A percentile compares a stretch with the other conserved stretches of the same genome.
Conservation (phyloP, 2,888 invertebrate species). For the Gandaritis pyraliata region DNA sequence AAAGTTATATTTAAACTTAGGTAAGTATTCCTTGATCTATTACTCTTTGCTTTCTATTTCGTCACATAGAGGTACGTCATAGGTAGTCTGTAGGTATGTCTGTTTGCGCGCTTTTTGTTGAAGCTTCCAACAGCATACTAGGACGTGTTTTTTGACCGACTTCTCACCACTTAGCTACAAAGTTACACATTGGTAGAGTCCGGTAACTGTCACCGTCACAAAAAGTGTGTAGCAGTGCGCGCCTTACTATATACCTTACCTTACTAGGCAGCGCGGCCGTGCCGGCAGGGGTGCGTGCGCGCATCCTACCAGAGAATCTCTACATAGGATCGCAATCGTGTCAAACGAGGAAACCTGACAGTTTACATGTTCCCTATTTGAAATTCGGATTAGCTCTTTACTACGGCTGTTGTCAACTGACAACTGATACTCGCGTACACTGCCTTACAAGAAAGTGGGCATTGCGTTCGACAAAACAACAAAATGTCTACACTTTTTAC, state of each 20-base stretch:
- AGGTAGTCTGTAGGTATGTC: too few relatives aligned
- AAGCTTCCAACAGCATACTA: not conserved
- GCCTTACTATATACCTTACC: too few relatives aligned
- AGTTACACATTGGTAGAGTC: conserved; percentile 11
- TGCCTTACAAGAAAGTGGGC: conserved; percentile 13
- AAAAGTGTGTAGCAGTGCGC: conserved; percentile 20
- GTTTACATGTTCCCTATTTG: conserved; percentile 31
- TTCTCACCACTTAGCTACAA: not conserved
- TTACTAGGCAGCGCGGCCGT: too few relatives aligned
- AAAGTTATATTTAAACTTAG: too few relatives aligned
- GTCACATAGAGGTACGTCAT: not conserved
- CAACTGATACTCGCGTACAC: not conserved
- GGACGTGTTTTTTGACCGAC: too few relatives aligned
- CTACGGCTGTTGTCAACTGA: conserved; percentile 14
- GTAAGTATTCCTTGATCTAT: not conserved
- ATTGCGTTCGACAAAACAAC: not conserved
- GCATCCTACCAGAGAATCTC: conserved; percentile 22
- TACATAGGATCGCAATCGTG: conserved; percentile 23
- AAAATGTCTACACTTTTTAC: too few relatives aligned
- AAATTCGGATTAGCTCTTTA: conserved; percentile 32
- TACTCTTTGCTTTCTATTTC: not conserved
- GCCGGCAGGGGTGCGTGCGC: conserved; percentile 23
- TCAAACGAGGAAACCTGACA: conserved; percentile 28
- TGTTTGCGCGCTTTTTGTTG: not conserved
- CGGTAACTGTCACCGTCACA: conserved; percentile 15